Base-by-base conservation (phyloP, 2,888 invertebrate species). In the Amphimallon solstitiale region DNA sequence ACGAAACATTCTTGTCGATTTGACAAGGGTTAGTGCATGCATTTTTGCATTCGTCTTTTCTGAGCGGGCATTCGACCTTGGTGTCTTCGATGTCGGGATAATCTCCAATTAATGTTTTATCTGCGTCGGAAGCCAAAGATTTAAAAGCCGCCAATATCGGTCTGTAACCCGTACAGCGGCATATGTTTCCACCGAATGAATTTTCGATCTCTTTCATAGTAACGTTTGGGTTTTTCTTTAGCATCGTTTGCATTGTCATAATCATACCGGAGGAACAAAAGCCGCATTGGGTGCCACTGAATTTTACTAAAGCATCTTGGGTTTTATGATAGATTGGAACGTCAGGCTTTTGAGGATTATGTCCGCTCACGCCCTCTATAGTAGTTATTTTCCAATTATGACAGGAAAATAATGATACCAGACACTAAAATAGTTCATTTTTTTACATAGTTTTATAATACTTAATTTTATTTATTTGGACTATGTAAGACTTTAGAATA, bases 241-340 rank as follows among this genome's bases (percentile, higher is more conserved):
- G 71, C 21, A 85, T 70, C 46, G 85, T 87, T 79, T 88, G 88
- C 90, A 91, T 90, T 73, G 87, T 88, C 90, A 91, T 91, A 40
- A 92, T 86, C 88, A 91, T 92, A 6, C 91, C 92, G 0, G 92
- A 88, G 19, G 89, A 88, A 76, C 92, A 92, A 76, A 85, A 89
- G 0, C 90, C 90, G 74, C 91, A 91, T 76, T 91, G 91, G 0
- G 87, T 85, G 0, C 90, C 91, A 74, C 89, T 87, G 72, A 86
- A 83, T 17, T 86, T 80, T 0, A 87, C 88, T 12, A 91, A 78
- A 0, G 84, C 80, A 54, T 82, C 81, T 75, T 91, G 90, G 10
- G 92, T 81, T 0, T 84, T 81, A 73, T 91, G 88, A 75, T 90
- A 90, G 15, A 54, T 54, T 10, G 54, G 54, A 14, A 54, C 38